Base-by-base conservation (phyloP, 2,888 invertebrate genomes). In the Drosophila picticornis region DNA sequence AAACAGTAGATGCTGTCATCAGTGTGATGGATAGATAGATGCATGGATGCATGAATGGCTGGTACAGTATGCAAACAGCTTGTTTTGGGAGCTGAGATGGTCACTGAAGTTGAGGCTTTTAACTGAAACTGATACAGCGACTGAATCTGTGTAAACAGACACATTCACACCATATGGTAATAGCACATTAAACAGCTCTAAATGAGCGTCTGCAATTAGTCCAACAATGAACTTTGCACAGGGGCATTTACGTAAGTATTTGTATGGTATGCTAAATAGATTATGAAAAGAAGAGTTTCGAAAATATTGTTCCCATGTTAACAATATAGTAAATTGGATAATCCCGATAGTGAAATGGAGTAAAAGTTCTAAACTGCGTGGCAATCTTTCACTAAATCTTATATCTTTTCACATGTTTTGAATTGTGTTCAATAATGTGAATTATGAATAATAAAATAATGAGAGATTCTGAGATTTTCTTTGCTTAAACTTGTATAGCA, bases 21-120 rank as follows among this genome's bases (percentile, higher is more conserved):
- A 69, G 69, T 74, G 72, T 84, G 85, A 80, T 77, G 75, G 82
- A 86, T 83, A 73, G 75, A 65, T 65, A 27, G 50, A 51, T 60
- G 27, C 32, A 38, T 32, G 60, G 36, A 29, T 51, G 25, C 31
- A 46, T 65, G 32, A 29, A 16, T 36, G 58, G 11, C 31, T 34
- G 46, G 31, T 32, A 34, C 55, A 65, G 64, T 73, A 58, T 58
- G 46, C 66, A 73, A 71, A 69, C 72, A 57, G 52, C 72, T 63
- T 53, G 60, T 58, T 69, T 76, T 59, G 32, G 27, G 40, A 62
- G 56, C 64, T 51, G 62, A 60, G 57, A 64, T 64, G 71, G 67
- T 57, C 70, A 63, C 65, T 77, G 68, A 68, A 55, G 51, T 68
- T 77, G 43, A 22, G 40, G 52, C 68, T 40, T 72, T 68, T 62